A percentile compares a stretch with the other conserved stretches of the same genome.
Conservation (phyloP, 2,113 vertebrate species). For the Beaufortia kweichowensis region DNA sequence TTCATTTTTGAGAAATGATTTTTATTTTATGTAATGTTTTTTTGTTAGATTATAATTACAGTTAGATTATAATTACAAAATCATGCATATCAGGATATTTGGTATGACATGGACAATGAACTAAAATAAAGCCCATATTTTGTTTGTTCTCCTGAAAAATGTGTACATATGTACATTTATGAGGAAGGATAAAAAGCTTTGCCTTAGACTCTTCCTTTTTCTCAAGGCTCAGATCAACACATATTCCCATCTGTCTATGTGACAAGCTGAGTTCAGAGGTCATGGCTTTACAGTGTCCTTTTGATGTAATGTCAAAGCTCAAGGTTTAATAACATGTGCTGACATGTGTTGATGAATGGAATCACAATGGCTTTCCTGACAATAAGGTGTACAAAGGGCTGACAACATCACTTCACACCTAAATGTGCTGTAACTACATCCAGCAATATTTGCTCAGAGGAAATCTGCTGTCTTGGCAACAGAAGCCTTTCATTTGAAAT, state of each 20-base stretch:
- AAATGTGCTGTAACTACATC: constrained; percentile 18
- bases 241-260: background rate
- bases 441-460: constrained; percentile 6
- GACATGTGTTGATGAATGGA: constrained; percentile 10
- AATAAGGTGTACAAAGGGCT: constrained; percentile 14
- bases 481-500: constrained; percentile 25
- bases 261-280: constrained; percentile 8
- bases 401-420: constrained; percentile 12
- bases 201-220: background rate
- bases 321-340: background rate
- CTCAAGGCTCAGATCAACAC: background rate
- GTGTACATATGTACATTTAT: no score
- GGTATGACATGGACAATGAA: no score
- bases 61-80: no score
- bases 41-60: no score
- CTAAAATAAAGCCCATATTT: no score
- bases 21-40: no score
- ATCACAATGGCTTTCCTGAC: background rate
- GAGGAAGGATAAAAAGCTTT: background rate
- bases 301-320: background rate
- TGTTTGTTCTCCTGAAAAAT: no score
- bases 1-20: no score
- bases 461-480: constrained; percentile 41
- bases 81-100: no score
- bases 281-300: background rate